Conservation (phyloP, 2,888 invertebrate species). For the Caenorhabditis sulstoni region DNA sequence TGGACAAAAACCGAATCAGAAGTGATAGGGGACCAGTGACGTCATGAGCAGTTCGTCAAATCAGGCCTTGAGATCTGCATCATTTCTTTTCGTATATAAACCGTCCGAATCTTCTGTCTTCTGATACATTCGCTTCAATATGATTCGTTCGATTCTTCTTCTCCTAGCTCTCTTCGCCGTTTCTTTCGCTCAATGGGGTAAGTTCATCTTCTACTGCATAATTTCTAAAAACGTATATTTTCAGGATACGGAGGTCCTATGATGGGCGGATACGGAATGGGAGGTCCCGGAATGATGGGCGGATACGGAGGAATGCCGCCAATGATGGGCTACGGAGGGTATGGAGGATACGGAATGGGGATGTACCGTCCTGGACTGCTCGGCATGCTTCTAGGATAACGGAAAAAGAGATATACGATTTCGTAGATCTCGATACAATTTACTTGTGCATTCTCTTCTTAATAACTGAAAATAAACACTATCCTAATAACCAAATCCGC, state of each 20-base stretch:
- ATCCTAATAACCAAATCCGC: too few species aligned
- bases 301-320: slow-evolving; percentile 29
- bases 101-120: neutral
- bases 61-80: slow-evolving; percentile 26
- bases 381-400: slow-evolving; percentile 38
- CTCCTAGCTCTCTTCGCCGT: slow-evolving; percentile 15
- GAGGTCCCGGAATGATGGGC: slow-evolving; percentile 23
- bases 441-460: too few species aligned
- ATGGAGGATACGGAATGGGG: slow-evolving; percentile 17
- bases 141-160: slow-evolving; percentile 23
- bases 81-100: slow-evolving; percentile 10
- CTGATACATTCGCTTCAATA: neutral
- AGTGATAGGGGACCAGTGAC: slow-evolving; percentile 5
- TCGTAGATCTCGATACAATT: neutral
- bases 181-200: slow-evolving; percentile 19
- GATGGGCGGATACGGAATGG: slow-evolving; percentile 43
- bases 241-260: slow-evolving; percentile 34
- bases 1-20: slow-evolving; percentile 36
- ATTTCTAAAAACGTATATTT: neutral
- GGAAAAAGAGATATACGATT: neutral
- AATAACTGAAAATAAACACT: too few species aligned
- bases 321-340: slow-evolving; percentile 13
- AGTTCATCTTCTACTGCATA: neutral
- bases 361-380: slow-evolving; percentile 49
- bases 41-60: slow-evolving; percentile 25